Conservation (phyloP, 1,140 invertebrate species). For the Caenorhabditis remanei region DNA sequence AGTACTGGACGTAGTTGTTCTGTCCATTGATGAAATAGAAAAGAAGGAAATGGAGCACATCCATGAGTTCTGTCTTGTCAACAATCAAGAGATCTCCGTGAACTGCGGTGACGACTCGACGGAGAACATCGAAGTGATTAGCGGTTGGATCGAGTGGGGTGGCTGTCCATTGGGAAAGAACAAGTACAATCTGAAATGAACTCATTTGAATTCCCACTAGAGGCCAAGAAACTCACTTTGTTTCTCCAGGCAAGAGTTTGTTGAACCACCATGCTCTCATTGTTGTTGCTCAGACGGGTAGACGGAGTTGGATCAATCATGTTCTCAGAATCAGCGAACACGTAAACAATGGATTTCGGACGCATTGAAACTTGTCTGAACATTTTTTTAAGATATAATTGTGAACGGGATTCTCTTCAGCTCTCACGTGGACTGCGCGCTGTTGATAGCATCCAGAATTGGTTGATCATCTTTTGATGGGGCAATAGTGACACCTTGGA, state of each 20-base stretch:
- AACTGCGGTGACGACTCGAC: constrained; percentile 1
- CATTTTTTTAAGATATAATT: background rate
- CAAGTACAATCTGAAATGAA: constrained; percentile 12
- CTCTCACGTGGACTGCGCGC: background rate
- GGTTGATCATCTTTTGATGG: constrained; percentile 26
- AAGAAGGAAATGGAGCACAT: constrained; percentile 2
- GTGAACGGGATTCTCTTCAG: background rate
- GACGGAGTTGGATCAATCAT: background rate
- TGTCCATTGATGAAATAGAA: constrained; percentile 1
- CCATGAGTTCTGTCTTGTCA: background rate
- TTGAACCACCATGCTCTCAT: constrained; percentile 30
- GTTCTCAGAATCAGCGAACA: constrained; percentile 32
- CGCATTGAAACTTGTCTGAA: constrained; percentile 9
- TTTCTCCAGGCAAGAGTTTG: constrained; percentile 11
- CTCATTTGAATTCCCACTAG: too few species aligned
- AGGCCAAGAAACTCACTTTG: background rate
- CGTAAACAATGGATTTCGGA: constrained; percentile 23
- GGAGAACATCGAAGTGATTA: constrained; percentile 41
- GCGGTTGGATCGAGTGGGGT: background rate
- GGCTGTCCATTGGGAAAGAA: constrained; percentile 19
- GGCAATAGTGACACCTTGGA: constrained; percentile 3
- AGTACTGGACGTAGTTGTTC: constrained; percentile 7
- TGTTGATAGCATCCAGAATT: background rate
- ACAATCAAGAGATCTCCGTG: constrained; percentile 46
- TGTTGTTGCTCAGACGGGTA: background rate